Conservation (phyloP, 1,140 invertebrate species). For the Planococcus citri region DNA sequence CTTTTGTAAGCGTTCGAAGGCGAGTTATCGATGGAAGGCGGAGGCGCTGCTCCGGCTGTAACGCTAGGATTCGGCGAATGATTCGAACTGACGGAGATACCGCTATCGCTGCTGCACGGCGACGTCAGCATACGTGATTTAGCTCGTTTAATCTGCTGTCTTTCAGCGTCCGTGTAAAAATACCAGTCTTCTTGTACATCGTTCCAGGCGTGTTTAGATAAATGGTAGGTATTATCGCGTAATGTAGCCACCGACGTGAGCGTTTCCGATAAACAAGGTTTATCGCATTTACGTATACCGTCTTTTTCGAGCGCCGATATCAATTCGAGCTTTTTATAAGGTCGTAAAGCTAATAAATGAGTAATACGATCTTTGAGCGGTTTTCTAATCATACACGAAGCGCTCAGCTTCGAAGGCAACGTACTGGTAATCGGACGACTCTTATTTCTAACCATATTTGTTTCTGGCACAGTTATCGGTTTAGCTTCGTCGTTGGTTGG, state of each 20-base stretch:
- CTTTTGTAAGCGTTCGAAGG: conserved; percentile 27
- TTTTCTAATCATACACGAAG: conserved; percentile 66
- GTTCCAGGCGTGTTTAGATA: conserved; percentile 74
- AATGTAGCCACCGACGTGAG: conserved; percentile 63
- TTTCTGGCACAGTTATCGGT: neutral
- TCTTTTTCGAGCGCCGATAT: conserved; percentile 68
- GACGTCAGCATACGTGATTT: conserved; percentile 80
- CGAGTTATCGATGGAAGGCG: neutral
- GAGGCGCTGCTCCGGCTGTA: conserved; percentile 26
- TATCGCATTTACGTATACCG: conserved; percentile 72
- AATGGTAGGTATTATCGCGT: conserved; percentile 76
- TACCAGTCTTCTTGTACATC: conserved; percentile 90
- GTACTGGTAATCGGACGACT: conserved; percentile 43
- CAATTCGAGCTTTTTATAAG: conserved; percentile 85
- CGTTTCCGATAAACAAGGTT: conserved; percentile 48
- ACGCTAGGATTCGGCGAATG: conserved; percentile 53
- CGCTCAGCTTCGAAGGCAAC: conserved; percentile 72
- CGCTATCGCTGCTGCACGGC: conserved; percentile 66
- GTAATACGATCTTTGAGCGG: conserved; percentile 72
- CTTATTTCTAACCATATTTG: conserved; percentile 1
- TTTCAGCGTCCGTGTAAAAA: conserved; percentile 77
- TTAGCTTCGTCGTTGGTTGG: neutral
- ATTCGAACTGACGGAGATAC: conserved; percentile 48
- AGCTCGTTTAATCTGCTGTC: conserved; percentile 36
- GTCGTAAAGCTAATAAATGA: conserved; percentile 78